Conservation (phyloP, 2,113 vertebrate species). For the Nothocercus nigrocapillus region DNA sequence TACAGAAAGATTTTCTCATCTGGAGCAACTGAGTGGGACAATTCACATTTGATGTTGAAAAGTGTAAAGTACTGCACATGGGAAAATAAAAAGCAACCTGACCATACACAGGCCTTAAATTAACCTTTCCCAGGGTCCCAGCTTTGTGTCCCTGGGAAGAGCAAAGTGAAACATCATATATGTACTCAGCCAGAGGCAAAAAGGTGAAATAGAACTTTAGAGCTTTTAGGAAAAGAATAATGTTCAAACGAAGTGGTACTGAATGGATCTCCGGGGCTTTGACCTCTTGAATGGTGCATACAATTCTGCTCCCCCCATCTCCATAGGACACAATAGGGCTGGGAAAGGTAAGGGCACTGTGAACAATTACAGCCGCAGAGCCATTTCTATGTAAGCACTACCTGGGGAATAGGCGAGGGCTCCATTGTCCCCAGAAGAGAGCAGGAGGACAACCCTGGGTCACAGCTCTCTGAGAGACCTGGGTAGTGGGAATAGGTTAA, state of each 20-base stretch:
- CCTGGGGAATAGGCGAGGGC: background rate
- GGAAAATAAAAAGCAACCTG: background rate
- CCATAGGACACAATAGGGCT: background rate
- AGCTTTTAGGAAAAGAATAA: background rate
- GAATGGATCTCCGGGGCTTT: background rate
- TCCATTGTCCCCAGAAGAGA: conserved; percentile 14
- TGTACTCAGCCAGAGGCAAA: background rate
- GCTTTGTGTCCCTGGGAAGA: background rate
- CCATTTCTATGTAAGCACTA: background rate
- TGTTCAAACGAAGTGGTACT: background rate
- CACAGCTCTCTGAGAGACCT: background rate
- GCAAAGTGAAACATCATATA: background rate
- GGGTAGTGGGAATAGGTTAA: background rate
- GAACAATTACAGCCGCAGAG: background rate
- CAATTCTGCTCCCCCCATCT: background rate
- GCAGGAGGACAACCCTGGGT: background rate
- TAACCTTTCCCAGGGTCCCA: background rate
- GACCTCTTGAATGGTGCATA: background rate
- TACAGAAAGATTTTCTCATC: background rate
- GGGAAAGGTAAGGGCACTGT: conserved; percentile 25
- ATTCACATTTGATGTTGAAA: rapidly evolving
- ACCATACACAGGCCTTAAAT: background rate
- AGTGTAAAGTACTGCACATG: background rate
- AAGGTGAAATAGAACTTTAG: background rate
- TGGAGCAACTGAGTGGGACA: background rate